Evolutionary conservation across 2,113 vertebrate species (phyloP), one percentile per base, ranked within the genome.

Genomic region (Brachypodius melanocephalos): DNA sequence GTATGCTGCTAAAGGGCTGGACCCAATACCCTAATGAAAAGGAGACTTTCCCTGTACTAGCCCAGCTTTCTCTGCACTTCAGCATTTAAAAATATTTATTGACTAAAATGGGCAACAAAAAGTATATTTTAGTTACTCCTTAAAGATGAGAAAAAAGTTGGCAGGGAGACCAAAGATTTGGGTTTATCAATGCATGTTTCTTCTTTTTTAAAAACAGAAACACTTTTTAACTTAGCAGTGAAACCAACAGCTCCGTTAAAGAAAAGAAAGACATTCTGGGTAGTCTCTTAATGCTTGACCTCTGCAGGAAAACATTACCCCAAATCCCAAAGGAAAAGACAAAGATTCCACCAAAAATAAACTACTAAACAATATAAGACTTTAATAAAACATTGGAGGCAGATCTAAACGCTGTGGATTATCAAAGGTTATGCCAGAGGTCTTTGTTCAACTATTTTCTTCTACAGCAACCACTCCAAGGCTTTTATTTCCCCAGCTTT

Each of bases 321-420:
- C 38, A 65, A 79, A 95, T 92, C 91, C 87, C 78, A 76, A 88
- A 43, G 62, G 91, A 43, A 94, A 93, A 95, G 75, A 45, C 62
- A 51, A n/a, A 89, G 91, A 85, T 52, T 92, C 90, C 43, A 96
- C 51, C 29, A 51, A 58, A 96, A 95, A 95, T 81, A 97, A 97
- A 85, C 92, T 46, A 57, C 58, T 74, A 86, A 95, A 96, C 80
- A 93, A 87, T 31, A 5, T 93, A 88, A 96, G 83, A 89, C 75
- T 94, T 94, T 86, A 95, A 84, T 92, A 93, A 75, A 93, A 81
- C 82, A 92, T 14, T 55, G 76, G 74, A 90, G 55, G 85, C 57
- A 93, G 85, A 34, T 51, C 66, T 49, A 73, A 95, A 96, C 1
- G 8, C 77, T 74, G n/a, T 11, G 43, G 86, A 89, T 79, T 88